phyloP scores from a whole-genome alignment of 2,113 vertebrate species.

The Grammomys dolichurus region DNA sequence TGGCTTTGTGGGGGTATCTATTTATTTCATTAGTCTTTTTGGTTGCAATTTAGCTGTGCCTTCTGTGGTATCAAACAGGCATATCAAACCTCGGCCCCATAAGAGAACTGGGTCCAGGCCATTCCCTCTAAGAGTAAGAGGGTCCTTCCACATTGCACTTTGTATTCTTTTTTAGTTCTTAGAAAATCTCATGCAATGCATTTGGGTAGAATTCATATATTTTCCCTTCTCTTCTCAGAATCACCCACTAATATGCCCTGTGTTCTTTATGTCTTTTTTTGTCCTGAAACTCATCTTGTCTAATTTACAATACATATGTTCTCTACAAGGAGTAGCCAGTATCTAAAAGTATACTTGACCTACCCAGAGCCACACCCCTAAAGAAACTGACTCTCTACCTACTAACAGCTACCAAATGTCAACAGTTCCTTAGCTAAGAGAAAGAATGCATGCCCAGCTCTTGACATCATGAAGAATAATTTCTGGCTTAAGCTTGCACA shows the following conservation, averaged over 20 bases:
- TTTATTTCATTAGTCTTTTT: no score
- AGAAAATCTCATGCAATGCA: neutral
- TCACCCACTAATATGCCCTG: no score
- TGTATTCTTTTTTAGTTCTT: neutral
- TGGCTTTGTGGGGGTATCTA: no score
- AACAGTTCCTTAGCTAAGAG: neutral
- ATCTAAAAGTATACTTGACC: neutral
- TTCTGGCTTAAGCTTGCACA: neutral
- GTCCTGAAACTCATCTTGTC: neutral
- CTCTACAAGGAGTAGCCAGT: neutral
- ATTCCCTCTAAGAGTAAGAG: no score
- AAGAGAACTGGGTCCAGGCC: no score
- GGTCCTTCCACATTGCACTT: neutral
- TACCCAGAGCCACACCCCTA: neutral
- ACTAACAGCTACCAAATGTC: neutral
- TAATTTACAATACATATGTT: neutral
- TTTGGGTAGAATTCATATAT: neutral
- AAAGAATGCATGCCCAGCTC: neutral
- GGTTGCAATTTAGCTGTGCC: no score
- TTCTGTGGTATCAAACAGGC: no score
- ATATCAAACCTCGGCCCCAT: no score
- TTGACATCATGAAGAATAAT: neutral
- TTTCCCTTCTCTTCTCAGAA: neutral
- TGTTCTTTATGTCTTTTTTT: no score
- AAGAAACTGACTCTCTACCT: neutral